Conservation (phyloP, 2,888 invertebrate genomes). For the Lycia hirtaria region DNA sequence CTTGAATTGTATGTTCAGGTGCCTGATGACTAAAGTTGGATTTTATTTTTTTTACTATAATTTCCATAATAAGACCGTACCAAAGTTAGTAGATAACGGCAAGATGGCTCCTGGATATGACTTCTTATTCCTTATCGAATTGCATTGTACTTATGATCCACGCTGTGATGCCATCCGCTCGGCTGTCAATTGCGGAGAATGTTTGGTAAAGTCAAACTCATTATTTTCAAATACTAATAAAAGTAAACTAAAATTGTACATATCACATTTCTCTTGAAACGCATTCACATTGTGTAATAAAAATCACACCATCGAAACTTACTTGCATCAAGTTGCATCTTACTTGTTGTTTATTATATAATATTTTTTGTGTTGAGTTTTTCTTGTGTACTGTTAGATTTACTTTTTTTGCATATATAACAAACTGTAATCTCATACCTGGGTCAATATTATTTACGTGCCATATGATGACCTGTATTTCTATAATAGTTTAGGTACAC, state of each 20-base stretch:
- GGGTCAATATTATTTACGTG: not conserved
- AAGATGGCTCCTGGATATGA: no score
- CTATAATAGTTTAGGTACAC: not conserved
- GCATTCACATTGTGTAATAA: slow-evolving; percentile 64
- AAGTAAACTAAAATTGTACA: slow-evolving; percentile 38
- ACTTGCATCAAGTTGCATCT: slow-evolving; percentile 79
- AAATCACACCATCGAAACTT: slow-evolving; percentile 84
- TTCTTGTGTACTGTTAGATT: slow-evolving; percentile 11
- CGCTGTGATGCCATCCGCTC: slow-evolving; percentile 50
- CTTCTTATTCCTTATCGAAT: no score
- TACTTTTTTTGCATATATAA: slow-evolving; percentile 14
- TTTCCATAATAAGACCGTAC: no score
- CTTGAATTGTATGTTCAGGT: no score
- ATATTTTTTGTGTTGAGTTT: slow-evolving; percentile 37
- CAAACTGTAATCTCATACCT: not conserved
- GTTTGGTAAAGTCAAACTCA: slow-evolving; percentile 44
- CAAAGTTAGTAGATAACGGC: no score
- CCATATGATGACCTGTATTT: not conserved
- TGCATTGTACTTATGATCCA: no score
- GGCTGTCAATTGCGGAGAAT: slow-evolving; percentile 55
- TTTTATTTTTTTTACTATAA: no score
- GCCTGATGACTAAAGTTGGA: no score
- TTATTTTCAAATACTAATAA: slow-evolving; percentile 43
- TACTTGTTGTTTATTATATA: slow-evolving; percentile 49
- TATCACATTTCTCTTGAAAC: slow-evolving; percentile 43